These are phyloP conservation scores for Scaptomyza hsui DNA, from an alignment of 1,140 invertebrate genomes.

Conservation along the genomic window DNA sequence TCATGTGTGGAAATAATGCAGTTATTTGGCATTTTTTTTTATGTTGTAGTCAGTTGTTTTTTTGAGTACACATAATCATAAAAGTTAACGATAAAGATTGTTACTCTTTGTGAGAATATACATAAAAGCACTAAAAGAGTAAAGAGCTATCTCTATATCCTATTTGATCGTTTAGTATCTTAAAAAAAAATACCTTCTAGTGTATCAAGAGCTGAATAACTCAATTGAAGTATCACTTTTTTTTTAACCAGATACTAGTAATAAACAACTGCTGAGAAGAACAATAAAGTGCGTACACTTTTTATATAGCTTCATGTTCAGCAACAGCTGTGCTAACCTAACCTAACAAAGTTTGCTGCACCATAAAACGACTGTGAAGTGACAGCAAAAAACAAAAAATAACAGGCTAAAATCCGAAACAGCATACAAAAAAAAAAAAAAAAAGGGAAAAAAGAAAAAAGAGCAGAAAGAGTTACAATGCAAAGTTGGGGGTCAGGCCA, in stretches of 20 bases:
- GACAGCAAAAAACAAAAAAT: neutral
- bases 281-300: slow-evolving; percentile 21
- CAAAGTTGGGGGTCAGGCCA: slow-evolving; percentile 44
- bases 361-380: slow-evolving; percentile 5
- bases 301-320: neutral
- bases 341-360: slow-evolving; percentile 13
- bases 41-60: slow-evolving; percentile 19
- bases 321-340: slow-evolving; percentile 19
- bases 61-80: slow-evolving; percentile 16
- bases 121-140: no score
- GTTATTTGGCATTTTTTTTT: neutral
- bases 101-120: no score
- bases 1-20: slow-evolving; percentile 11
- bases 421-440: neutral
- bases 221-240: neutral
- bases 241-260: neutral
- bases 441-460: slow-evolving; percentile 2
- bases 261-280: neutral
- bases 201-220: neutral
- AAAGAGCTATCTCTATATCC: no score
- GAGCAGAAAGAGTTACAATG: slow-evolving; percentile 25
- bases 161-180: no score
- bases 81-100: neutral
- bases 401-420: slow-evolving; percentile 1
- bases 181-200: neutral